Base-by-base conservation (phyloP, 2,797 vertebrate genomes). In the Myotis findleyi region DNA sequence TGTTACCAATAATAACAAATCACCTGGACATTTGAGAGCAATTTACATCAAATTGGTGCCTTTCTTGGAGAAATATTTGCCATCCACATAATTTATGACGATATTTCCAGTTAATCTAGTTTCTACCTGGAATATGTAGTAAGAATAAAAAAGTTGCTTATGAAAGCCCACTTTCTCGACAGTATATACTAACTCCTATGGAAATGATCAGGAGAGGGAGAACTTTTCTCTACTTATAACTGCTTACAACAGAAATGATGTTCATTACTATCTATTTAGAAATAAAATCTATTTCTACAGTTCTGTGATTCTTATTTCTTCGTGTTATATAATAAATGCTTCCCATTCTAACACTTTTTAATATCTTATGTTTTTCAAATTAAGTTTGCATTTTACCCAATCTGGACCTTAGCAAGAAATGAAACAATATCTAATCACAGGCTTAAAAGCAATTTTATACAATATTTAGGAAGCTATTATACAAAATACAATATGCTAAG, bases 61-160 rank as follows among this genome's bases (percentile, higher is more conserved):
- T 93, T 79, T 76, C 10, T 81, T 38, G 30, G 11, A 64, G 73
- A 96, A 92, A 82, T n/a, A 62, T 77, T 93, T 93, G 30, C 85
- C 51, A 73, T 75, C 33, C 88, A 62, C 41, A 93, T 92, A 86
- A 89, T 81, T 53, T 44, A 93, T 27, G 55, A 81, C 53, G 49
- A n/a, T 75, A 69, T 71, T 96, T 93, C 36, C 21, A 81, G n/a
- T 92, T 95, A 86, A 88, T 72, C 8, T 91, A 49, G 16, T 79
- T 96, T 53, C 77, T 93, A 94, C 87, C 73, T 91, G 17, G 23
- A 12, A 4, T 86, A 66, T 11, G 0, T 6, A 95, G 55, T 14
- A 91, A 71, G 20, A 90, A 95, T 83, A 36, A 93, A 95, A 93
- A 76, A 73, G 49, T 84, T 6, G 1, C 49, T 96, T 92, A 38